phyloP scores from a whole-genome alignment of 1,140 invertebrate species.

The Sminthurides bifidus region DNA sequence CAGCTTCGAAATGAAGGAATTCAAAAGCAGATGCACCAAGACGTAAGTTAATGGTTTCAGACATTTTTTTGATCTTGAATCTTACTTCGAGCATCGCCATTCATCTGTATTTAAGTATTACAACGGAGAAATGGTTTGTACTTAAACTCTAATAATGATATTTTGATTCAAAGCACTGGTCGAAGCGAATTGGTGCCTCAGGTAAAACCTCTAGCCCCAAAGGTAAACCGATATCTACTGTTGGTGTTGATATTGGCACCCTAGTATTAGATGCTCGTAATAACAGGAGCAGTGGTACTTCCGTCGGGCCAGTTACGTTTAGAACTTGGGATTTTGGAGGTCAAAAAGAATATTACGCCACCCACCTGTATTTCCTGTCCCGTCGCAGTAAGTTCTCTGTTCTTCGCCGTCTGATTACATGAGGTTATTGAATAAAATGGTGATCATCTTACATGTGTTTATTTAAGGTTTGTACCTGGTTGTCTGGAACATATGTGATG shows the following conservation, averaged over 20 bases:
- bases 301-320: conserved; percentile 83
- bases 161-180: conserved; percentile 66
- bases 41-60: conserved; percentile 43
- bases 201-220: conserved; percentile 45
- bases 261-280: conserved; percentile 73
- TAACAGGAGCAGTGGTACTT: conserved; percentile 44
- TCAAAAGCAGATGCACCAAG: conserved; percentile 56
- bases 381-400: conserved; percentile 56
- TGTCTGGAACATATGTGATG: conserved; percentile 88
- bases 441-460: background rate
- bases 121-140: no score
- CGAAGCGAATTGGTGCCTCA: conserved; percentile 80
- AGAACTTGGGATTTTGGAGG: conserved; percentile 99
- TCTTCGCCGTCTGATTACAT: no score
- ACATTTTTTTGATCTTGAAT: background rate
- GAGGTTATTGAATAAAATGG: background rate
- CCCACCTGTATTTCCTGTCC: conserved; percentile 96
- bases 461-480: conserved; percentile 65
- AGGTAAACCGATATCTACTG: conserved; percentile 61
- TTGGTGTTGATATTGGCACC: conserved; percentile 91
- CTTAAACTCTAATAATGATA: no score
- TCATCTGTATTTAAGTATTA: no score
- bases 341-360: conserved; percentile 90
- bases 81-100: no score
- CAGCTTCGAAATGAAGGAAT: conserved; percentile 74